Conservation (phyloP, 2,888 invertebrate genomes). For the Leucoptera coffeella region DNA sequence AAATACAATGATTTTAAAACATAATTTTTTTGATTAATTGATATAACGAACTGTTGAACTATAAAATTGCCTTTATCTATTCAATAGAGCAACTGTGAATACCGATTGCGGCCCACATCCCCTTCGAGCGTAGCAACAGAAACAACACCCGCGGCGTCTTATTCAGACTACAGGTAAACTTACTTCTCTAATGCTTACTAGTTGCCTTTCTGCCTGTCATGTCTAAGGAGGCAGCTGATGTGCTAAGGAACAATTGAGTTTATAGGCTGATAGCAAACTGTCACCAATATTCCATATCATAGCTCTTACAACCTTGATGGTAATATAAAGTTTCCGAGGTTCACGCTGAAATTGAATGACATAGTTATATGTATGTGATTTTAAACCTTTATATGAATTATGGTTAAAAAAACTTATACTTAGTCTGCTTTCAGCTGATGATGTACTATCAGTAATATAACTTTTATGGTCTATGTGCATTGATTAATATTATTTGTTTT, state of each 20-base stretch:
- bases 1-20: no score
- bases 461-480: no score
- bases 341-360: no score
- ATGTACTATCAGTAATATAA: constrained; percentile 1
- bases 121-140: constrained; percentile 11
- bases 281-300: no score
- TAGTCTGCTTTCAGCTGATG: constrained; percentile 1
- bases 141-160: constrained; percentile 6
- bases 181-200: not conserved
- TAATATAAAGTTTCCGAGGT: no score
- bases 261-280: no score
- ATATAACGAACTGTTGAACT: no score
- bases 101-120: constrained; percentile 21
- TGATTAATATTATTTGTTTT: no score
- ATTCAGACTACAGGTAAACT: not conserved
- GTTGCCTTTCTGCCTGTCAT: not conserved
- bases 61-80: no score
- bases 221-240: not conserved
- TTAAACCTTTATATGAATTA: not conserved
- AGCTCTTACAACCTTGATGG: no score
- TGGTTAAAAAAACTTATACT: not conserved
- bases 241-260: no score
- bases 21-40: no score
- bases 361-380: not conserved
- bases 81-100: constrained; percentile 23